Evolutionary conservation across 2,888 invertebrate genomes (phyloP).

Genomic region (Ferrisia virgata): DNA sequence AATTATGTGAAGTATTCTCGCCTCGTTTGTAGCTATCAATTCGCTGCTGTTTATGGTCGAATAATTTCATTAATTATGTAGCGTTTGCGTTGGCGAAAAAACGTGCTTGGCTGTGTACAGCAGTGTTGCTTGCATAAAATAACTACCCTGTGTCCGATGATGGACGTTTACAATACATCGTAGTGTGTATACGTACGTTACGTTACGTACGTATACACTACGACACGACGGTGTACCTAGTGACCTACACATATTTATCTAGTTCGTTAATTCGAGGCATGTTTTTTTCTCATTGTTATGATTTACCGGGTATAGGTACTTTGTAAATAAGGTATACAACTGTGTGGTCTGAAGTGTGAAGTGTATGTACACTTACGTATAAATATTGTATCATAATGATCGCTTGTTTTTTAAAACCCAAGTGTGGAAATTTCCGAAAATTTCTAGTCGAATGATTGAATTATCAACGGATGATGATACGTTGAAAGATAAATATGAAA

Average conservation of each 20-base stretch:
- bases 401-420: not conserved
- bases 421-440: not conserved
- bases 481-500: too few relatives aligned
- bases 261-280: not conserved
- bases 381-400: too few relatives aligned
- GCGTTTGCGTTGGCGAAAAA: not conserved
- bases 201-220: too few relatives aligned
- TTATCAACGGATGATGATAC: not conserved
- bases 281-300: not conserved
- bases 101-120: not conserved
- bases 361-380: too few relatives aligned
- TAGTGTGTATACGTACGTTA: too few relatives aligned
- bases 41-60: not conserved
- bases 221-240: not conserved
- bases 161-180: not conserved
- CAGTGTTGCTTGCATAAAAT: not conserved
- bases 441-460: not conserved
- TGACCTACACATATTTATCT: too few relatives aligned
- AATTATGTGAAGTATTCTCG: not conserved
- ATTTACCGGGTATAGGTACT: not conserved
- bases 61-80: not conserved
- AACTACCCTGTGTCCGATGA: not conserved
- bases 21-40: not conserved
- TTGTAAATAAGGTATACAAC: not conserved
- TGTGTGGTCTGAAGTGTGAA: not conserved